phyloP scores from a whole-genome alignment of 2,888 invertebrate species.

The Amblyteles armatorius region DNA sequence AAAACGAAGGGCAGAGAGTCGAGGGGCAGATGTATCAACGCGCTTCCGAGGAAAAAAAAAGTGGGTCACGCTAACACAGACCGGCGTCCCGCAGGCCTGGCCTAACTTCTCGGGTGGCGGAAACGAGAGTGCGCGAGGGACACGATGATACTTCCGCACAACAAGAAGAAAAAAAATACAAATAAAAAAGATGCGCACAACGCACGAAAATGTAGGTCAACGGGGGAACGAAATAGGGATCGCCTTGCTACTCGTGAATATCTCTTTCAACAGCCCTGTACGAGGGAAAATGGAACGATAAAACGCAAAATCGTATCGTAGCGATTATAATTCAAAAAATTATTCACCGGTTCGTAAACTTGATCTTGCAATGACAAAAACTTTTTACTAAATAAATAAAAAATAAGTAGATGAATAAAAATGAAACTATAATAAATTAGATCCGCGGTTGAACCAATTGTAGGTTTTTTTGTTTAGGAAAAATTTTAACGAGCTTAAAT shows the following conservation, averaged over 20 bases:
- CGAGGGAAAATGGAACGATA: background rate
- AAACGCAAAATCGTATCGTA: background rate
- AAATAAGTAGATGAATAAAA: no score
- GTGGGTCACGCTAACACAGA: constrained; percentile 63
- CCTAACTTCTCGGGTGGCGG: constrained; percentile 52
- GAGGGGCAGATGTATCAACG: constrained; percentile 40
- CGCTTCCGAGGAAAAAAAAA: constrained; percentile 54
- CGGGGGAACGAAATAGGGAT: constrained; percentile 31
- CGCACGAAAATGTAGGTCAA: constrained; percentile 34
- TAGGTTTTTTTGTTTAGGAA: background rate
- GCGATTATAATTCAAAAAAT: background rate
- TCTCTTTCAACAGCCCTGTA: background rate
- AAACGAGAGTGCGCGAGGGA: constrained; percentile 12
- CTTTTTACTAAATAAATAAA: no score
- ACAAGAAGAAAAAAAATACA: background rate
- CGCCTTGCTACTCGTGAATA: background rate
- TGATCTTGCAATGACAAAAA: no score
- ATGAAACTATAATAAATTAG: no score
- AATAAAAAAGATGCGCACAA: background rate
- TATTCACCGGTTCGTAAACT: background rate
- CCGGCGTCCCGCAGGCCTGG: constrained; percentile 36
- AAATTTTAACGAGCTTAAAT: background rate
- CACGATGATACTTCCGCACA: constrained; percentile 28
- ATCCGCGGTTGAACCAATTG: no score
- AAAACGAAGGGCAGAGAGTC: constrained; percentile 42